phyloP scores from a whole-genome alignment of 2,113 vertebrate genomes.

The Anguilla japonica region DNA sequence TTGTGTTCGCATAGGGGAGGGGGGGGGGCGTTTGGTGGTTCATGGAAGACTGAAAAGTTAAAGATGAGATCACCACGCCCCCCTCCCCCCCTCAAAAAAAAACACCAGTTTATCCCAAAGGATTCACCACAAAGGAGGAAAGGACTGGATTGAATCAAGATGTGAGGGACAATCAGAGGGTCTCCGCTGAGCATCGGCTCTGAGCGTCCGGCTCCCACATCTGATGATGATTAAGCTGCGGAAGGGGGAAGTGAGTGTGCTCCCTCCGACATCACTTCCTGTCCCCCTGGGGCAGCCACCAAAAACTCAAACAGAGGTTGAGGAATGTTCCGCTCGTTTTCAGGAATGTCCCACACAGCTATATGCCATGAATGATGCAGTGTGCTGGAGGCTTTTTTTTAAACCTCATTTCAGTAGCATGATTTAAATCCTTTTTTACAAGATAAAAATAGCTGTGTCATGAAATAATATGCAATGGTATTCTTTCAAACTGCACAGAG shows the following conservation, averaged over 20 bases:
- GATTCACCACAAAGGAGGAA: not conserved
- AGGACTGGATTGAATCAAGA: not conserved
- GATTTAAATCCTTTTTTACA: not conserved
- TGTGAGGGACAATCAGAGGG: not conserved
- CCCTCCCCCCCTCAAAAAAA: no score
- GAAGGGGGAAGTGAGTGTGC: not conserved
- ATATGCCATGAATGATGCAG: not conserved
- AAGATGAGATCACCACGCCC: not conserved
- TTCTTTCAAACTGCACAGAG: not conserved
- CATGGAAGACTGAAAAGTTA: constrained; percentile 48
- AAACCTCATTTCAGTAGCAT: not conserved
- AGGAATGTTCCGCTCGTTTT: not conserved
- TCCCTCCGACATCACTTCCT: constrained; percentile 10
- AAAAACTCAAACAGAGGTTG: not conserved
- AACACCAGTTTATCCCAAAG: not conserved
- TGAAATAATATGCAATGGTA: not conserved
- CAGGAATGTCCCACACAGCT: not conserved
- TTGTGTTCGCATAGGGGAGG: not conserved
- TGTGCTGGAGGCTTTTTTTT: not conserved
- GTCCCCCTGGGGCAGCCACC: not conserved
- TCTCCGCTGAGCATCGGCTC: not conserved
- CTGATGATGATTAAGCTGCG: constrained; percentile 10
- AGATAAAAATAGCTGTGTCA: not conserved
- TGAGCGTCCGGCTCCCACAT: not conserved
- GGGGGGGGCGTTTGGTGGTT: no score